These are phyloP conservation scores for Saccostrea cuccullata DNA, from an alignment of 1,140 invertebrate genomes.

Conservation along the genomic window DNA sequence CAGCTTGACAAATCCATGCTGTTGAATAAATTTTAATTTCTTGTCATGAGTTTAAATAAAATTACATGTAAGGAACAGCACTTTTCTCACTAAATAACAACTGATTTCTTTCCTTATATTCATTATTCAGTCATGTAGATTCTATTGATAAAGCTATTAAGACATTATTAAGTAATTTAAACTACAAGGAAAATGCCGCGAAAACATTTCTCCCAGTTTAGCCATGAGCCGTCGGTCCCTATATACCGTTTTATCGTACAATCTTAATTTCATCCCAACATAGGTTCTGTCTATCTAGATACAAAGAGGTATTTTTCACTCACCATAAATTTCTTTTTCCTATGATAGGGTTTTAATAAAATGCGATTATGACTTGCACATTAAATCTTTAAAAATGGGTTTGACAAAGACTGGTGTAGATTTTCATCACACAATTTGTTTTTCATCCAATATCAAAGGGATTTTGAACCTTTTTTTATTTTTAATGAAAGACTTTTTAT, in stretches of 20 bases:
- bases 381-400: constrained; percentile 5
- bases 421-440: constrained; percentile 32
- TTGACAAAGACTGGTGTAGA: background rate
- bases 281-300: background rate
- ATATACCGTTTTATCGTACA: background rate
- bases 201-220: background rate
- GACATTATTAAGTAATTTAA: background rate
- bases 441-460: constrained; percentile 19
- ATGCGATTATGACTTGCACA: constrained; percentile 13
- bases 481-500: background rate
- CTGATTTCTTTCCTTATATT: background rate
- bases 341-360: constrained; percentile 15
- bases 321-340: constrained; percentile 13
- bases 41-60: background rate
- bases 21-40: background rate
- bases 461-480: background rate
- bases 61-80: background rate
- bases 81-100: background rate
- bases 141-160: background rate
- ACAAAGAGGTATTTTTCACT: constrained; percentile 19
- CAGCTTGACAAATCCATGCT: background rate
- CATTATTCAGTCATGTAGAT: background rate
- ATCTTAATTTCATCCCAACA: constrained; percentile 15
- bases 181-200: background rate
- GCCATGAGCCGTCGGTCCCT: background rate